Evolutionary conservation across 2,113 vertebrate species (phyloP).

Genomic region (Barnardius zonarius): DNA sequence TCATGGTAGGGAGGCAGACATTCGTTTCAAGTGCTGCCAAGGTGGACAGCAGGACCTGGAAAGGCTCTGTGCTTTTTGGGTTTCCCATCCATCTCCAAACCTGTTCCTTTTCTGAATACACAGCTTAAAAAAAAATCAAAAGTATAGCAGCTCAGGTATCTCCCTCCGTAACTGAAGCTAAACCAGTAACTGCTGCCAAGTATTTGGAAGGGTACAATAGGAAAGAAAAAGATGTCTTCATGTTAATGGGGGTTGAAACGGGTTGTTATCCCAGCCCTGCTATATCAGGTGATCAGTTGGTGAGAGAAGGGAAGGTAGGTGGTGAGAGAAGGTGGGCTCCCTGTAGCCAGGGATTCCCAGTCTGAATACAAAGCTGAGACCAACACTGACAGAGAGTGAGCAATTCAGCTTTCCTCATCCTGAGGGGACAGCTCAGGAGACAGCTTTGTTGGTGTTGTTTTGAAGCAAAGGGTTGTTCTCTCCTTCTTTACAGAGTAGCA

Average conservation of each 20-base stretch:
- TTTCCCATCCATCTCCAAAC: neutral
- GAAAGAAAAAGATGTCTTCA: neutral
- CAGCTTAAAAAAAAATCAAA: neutral
- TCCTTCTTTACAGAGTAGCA: slow-evolving; percentile 69
- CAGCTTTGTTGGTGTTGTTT: neutral
- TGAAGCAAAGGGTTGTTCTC: neutral
- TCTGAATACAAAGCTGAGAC: neutral
- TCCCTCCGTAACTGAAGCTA: neutral
- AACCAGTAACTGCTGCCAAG: neutral
- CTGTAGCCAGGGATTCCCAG: neutral
- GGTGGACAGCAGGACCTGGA: neutral
- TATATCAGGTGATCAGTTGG: neutral
- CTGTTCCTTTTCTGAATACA: neutral
- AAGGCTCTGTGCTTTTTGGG: neutral
- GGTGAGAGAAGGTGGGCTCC: neutral
- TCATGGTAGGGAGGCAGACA: neutral
- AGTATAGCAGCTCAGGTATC: neutral
- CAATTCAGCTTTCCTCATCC: neutral
- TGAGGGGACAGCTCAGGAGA: neutral
- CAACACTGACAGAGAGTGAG: neutral
- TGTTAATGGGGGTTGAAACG: neutral
- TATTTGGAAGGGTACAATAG: neutral
- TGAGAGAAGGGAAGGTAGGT: neutral
- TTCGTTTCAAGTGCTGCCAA: neutral
- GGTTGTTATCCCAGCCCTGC: neutral